Evolutionary conservation across 2,888 invertebrate species (phyloP).

Genomic region (Apamea crenata): DNA sequence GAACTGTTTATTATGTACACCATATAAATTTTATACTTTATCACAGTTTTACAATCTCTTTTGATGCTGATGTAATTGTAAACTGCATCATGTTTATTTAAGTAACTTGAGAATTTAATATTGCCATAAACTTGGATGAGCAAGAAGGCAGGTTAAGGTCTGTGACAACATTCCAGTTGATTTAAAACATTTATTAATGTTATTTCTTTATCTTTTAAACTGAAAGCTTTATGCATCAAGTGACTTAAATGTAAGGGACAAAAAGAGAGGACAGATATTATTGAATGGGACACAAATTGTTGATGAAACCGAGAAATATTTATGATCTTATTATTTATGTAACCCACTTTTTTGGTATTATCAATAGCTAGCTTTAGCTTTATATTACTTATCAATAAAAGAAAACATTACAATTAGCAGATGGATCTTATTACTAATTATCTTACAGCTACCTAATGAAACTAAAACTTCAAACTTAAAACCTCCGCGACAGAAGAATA

Average conservation of each 20-base stretch:
- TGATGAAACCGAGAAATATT: neutral
- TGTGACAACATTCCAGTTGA: constrained; percentile 25
- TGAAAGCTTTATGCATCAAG: constrained; percentile 6
- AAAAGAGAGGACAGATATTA: neutral
- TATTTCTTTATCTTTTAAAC: neutral
- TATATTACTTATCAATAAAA: neutral
- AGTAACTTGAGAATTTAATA: constrained; percentile 35
- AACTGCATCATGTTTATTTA: constrained; percentile 20
- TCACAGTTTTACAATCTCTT: neutral
- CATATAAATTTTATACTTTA: neutral
- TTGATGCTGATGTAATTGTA: constrained; percentile 17
- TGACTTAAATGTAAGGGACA: neutral
- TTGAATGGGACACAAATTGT: neutral
- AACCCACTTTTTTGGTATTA: neutral
- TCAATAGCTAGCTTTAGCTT: neutral
- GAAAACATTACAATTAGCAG: constrained; percentile 7
- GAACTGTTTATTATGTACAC: too few species aligned
- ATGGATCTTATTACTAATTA: constrained; percentile 23
- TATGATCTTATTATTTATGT: neutral
- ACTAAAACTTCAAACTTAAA: constrained; percentile 26
- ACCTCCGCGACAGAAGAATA: constrained; percentile 8
- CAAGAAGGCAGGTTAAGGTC: constrained; percentile 28
- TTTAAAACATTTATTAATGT: constrained; percentile 16
- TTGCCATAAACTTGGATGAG: constrained; percentile 40
- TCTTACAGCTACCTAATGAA: constrained; percentile 20